Evolutionary conservation across 2,113 vertebrate species (phyloP).

Genomic region (Anolis sagrei): DNA sequence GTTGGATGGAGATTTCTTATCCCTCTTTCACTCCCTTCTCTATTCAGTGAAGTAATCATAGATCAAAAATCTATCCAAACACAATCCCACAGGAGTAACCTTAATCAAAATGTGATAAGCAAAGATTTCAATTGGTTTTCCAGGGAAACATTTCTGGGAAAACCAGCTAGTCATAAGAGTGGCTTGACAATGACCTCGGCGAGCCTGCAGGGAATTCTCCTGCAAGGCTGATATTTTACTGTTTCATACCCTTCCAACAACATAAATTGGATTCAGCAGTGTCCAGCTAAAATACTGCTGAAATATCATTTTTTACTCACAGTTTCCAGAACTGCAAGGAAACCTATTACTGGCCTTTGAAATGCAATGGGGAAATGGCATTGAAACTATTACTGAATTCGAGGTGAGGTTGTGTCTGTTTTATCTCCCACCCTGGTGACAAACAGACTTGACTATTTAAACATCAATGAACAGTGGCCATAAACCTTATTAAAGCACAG

Average conservation of each 20-base stretch:
- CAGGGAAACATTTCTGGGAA: conserved; percentile 36
- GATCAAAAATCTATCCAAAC: conserved; percentile 20
- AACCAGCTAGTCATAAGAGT: conserved; percentile 27
- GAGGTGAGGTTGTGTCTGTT: conserved; percentile 28
- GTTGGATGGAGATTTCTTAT: too few relatives aligned
- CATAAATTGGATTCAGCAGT: conserved; percentile 51
- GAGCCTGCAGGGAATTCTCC: conserved; percentile 39
- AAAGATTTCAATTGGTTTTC: conserved; percentile 34
- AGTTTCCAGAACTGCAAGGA: conserved; percentile 37
- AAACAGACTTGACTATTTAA: conserved; percentile 12
- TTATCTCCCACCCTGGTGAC: not conserved
- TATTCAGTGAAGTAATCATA: conserved; percentile 8
- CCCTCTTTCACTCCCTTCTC: not conserved
- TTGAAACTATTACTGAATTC: conserved; percentile 21
- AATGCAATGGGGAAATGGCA: conserved; percentile 34
- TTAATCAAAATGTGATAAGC: conserved; percentile 30
- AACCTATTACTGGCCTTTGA: conserved; percentile 30
- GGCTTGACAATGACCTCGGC: conserved; percentile 48
- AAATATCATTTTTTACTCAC: conserved; percentile 52
- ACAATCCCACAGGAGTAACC: conserved; percentile 21
- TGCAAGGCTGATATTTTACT: conserved; percentile 40
- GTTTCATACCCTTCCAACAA: conserved; percentile 48
- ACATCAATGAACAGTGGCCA: conserved; percentile 46
- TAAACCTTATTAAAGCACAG: conserved; percentile 54
- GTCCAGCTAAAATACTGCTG: conserved; percentile 47